Percentiles rank a stretch among this genome's conserved stretches.
Evolutionary conservation across 30 jellyfish, hydroid and myxozoan species (phyloP).

Genomic region (Turritopsis rubra): DNA sequence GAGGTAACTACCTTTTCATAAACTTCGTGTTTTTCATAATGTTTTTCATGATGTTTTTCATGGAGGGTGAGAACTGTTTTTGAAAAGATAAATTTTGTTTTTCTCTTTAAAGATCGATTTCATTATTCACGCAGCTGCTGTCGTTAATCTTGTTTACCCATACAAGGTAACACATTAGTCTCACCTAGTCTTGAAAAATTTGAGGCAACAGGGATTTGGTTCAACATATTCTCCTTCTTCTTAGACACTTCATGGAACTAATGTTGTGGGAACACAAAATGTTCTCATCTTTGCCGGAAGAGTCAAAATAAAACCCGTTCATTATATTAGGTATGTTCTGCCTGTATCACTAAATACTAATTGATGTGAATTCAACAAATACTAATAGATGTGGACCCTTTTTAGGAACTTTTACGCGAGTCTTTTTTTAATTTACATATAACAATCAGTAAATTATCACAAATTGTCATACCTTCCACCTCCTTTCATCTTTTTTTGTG

Average conservation of each 20-base stretch:
- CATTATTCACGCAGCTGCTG: conserved; percentile 94
- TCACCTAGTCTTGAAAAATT: neutral
- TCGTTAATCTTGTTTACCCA: conserved; percentile 82
- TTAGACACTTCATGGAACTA: conserved; percentile 88
- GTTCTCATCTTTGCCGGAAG: conserved; percentile 74
- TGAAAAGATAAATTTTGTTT: neutral
- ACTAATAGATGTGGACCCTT: too few relatives aligned
- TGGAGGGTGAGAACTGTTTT: too few relatives aligned
- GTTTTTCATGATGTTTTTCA: neutral
- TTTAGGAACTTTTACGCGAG: too few relatives aligned
- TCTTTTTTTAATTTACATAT: too few relatives aligned
- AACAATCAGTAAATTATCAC: too few relatives aligned
- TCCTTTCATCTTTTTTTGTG: too few relatives aligned
- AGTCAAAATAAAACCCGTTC: conserved; percentile 78
- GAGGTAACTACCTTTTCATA: conserved; percentile 38
- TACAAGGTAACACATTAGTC: conserved; percentile 50
- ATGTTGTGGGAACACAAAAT: conserved; percentile 86
- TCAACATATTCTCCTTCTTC: neutral
- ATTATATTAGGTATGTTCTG: conserved; percentile 64
- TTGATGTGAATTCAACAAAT: too few relatives aligned
- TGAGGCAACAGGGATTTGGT: neutral
- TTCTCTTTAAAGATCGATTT: conserved; percentile 60
- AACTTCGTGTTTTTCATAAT: neutral
- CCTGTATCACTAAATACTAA: too few relatives aligned
- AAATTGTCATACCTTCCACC: too few relatives aligned